Percentiles rank a stretch among this genome's conserved stretches.
phyloP scores from a whole-genome alignment of 2,797 vertebrate species.

The Mus spretus region DNA sequence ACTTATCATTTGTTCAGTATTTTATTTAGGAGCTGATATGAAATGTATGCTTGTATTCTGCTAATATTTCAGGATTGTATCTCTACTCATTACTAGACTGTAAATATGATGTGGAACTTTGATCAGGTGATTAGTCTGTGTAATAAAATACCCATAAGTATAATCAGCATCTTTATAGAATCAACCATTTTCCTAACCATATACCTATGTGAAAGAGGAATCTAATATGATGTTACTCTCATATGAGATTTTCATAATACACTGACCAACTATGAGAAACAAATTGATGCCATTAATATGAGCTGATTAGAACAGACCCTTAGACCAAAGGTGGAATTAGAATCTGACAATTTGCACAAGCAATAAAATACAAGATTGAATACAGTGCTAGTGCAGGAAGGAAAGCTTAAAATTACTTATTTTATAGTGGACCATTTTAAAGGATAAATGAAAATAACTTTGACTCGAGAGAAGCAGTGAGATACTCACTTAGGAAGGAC shows the following conservation, averaged over 20 bases:
- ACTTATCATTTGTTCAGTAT: background rate
- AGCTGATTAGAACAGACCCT: background rate
- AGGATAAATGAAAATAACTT: background rate
- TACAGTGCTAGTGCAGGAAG: background rate
- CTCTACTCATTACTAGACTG: background rate
- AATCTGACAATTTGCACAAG: background rate
- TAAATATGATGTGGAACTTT: rapidly evolving
- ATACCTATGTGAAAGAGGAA: background rate
- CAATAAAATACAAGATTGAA: background rate
- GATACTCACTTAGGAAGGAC: background rate
- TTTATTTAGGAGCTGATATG: background rate
- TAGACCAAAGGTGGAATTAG: background rate
- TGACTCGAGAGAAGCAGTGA: background rate
- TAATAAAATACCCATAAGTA: background rate
- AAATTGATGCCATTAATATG: background rate
- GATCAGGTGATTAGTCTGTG: background rate
- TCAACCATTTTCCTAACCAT: background rate
- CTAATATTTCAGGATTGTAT: background rate
- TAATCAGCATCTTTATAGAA: background rate
- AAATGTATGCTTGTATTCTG: background rate
- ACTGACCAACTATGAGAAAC: background rate
- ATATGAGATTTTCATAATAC: background rate
- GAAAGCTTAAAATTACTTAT: constrained; percentile 7
- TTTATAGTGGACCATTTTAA: background rate
- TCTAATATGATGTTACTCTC: background rate